Conservation (phyloP, 1,140 invertebrate species). For the Olivierus martensii region DNA sequence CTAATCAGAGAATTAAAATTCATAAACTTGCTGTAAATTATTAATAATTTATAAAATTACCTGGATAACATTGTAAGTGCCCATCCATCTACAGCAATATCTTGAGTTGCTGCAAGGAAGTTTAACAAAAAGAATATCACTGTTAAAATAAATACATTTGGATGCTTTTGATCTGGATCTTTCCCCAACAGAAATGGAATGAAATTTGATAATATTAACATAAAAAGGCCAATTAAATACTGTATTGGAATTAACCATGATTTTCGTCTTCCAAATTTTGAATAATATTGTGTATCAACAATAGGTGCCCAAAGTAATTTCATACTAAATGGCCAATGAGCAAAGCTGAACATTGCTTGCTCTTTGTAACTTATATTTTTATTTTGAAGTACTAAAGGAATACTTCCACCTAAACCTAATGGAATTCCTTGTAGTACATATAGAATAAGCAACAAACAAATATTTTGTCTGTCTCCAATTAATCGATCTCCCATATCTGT, state of each 20-base stretch:
- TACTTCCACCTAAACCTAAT: slow-evolving; percentile 75
- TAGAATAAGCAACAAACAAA: slow-evolving; percentile 73
- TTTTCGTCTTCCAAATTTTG: slow-evolving; percentile 78
- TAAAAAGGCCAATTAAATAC: slow-evolving; percentile 51
- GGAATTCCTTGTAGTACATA: slow-evolving; percentile 95
- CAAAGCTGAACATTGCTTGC: slow-evolving; percentile 97
- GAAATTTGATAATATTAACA: slow-evolving; percentile 63
- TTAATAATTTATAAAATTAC: too few relatives aligned
- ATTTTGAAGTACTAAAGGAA: slow-evolving; percentile 92
- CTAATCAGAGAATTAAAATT: too few relatives aligned
- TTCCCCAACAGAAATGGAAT: slow-evolving; percentile 61
- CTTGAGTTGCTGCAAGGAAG: slow-evolving; percentile 95
- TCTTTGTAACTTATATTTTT: slow-evolving; percentile 76
- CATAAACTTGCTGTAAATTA: too few relatives aligned
- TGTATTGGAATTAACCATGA: slow-evolving; percentile 94
- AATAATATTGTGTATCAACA: slow-evolving; percentile 79
- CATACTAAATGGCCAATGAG: slow-evolving; percentile 93
- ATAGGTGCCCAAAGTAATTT: slow-evolving; percentile 97
- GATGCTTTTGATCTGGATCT: slow-evolving; percentile 31
- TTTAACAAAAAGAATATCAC: slow-evolving; percentile 80
- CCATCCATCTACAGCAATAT: slow-evolving; percentile 99
- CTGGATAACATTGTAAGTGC: slow-evolving; percentile 95
- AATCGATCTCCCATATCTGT: too few relatives aligned
- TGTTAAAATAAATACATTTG: slow-evolving; percentile 69
- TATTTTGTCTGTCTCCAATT: slow-evolving; percentile 31